Base-by-base conservation (phyloP, 2,888 invertebrate species). In the Scaptomyza caliginosa region DNA sequence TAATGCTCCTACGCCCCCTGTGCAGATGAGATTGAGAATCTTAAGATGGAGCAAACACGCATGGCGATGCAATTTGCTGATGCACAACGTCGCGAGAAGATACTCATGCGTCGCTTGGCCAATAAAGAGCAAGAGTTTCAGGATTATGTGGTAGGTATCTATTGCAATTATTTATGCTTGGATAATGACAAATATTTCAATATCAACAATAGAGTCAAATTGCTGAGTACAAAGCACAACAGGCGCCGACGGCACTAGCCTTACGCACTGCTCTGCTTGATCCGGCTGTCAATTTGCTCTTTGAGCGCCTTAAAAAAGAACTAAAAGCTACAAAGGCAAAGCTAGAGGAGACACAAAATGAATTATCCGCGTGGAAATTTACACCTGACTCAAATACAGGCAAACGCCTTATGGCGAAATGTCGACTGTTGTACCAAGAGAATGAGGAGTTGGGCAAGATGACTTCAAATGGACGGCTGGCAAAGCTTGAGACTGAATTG, bases 311-410 rank as follows among this genome's bases (percentile, higher is more conserved):
- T 89, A 95, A 97, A 85, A 95, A 96, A 90, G 99, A 99, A 91
- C 92, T 99, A 70, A 95, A 96, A 62, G 94, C 96, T 49, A 96
- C 97, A 17, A 96, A 97, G 91, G 96, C 97, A 52, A 96, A 96
- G 90, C 93, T 98, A 76, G 98, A 99, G 91, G 98, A 99, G 92
- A 98, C 98, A 16, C 99, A 99, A 92, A 98, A 97, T 92, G 99
- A 99, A 93, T 93, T 99, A 42, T 96, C 97, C 56, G 99, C 99
- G 2, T 99, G 99, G 98, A 99, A 99, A 92, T 99, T 99, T 92
- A 99, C 99, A 11, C 98, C 99, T n/a, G 99, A 99, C 92, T 98
- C 98, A 70, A 98, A 98, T 92, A 98, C 98, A 43, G 99, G 99
- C 72, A 99, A 99, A 92, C 95, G 98, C 77, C 93, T 99, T 76